phyloP scores from a whole-genome alignment of 2,797 vertebrate species.

The Protonibea diacanthus region DNA sequence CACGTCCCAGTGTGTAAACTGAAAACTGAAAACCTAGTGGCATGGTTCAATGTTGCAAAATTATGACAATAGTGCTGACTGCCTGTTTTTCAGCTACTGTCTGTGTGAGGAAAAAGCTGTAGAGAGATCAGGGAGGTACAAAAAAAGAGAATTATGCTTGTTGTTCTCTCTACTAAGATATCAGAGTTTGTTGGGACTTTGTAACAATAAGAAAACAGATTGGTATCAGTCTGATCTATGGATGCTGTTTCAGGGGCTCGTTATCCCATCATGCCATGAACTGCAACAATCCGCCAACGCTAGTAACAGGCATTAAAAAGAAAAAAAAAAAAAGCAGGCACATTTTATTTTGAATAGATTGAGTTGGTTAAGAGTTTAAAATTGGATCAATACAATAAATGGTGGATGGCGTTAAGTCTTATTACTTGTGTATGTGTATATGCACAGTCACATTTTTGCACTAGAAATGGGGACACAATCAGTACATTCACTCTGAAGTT shows the following conservation, averaged over 20 bases:
- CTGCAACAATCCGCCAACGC: constrained; percentile 65
- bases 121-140: constrained; percentile 19
- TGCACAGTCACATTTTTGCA: neutral
- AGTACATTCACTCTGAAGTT: neutral
- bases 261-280: constrained; percentile 68
- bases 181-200: constrained; percentile 59
- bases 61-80: constrained; percentile 27
- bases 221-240: constrained; percentile 42
- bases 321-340: constrained; percentile 13
- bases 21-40: constrained; percentile 6
- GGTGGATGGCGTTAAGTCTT: neutral
- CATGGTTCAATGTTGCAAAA: neutral
- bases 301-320: constrained; percentile 39
- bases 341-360: constrained; percentile 29
- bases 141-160: constrained; percentile 14
- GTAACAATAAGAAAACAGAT: constrained; percentile 54
- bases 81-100: constrained; percentile 8
- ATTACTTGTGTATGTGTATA: neutral
- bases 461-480: neutral
- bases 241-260: constrained; percentile 44
- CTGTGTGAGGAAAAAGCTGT: constrained; percentile 18
- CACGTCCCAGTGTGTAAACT: constrained; percentile 14
- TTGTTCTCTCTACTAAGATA: constrained; percentile 31
- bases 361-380: neutral
- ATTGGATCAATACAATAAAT: neutral